These are phyloP conservation scores for Hololepta plana DNA, from an alignment of 2,888 invertebrate genomes.

Conservation along the genomic window DNA sequence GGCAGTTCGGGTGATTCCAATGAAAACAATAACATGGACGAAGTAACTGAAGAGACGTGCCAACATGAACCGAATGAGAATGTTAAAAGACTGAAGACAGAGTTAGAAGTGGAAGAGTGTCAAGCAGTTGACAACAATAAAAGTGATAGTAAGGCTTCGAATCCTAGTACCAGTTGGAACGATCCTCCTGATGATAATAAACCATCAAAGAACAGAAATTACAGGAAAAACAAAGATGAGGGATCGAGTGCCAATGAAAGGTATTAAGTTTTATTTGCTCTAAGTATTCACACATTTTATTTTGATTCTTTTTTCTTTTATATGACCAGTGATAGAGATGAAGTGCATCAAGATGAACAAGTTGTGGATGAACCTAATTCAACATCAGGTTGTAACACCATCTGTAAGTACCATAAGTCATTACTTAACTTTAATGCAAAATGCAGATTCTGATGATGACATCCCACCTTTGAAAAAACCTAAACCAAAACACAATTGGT, in stretches of 20 bases:
- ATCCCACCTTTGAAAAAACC: constrained; percentile 35
- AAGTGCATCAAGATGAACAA: too few species aligned
- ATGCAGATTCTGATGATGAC: constrained; percentile 20
- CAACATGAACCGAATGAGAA: constrained; percentile 10
- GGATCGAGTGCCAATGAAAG: constrained; percentile 13
- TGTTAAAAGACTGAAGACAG: constrained; percentile 19
- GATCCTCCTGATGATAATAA: constrained; percentile 3
- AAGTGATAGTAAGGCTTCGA: too few species aligned
- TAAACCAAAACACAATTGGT: constrained; percentile 50
- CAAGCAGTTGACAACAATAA: too few species aligned
- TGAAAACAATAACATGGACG: constrained; percentile 6
- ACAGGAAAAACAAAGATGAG: constrained; percentile 13
- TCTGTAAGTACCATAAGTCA: too few species aligned
- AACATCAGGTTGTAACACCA: too few species aligned
- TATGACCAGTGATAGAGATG: too few species aligned
- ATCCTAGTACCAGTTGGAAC: too few species aligned
- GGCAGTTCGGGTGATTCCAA: constrained; percentile 14
- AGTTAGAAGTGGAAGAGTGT: constrained; percentile 4
- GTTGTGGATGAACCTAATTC: too few species aligned
- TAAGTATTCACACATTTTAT: too few species aligned
- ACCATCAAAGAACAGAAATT: constrained; percentile 16
- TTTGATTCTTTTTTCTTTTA: too few species aligned
- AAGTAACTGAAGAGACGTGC: constrained; percentile 4
- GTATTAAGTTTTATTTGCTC: too few species aligned
- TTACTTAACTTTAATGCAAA: too few species aligned